Conservation (phyloP, 2,888 invertebrate species). For the Cerastis rubricosa region DNA sequence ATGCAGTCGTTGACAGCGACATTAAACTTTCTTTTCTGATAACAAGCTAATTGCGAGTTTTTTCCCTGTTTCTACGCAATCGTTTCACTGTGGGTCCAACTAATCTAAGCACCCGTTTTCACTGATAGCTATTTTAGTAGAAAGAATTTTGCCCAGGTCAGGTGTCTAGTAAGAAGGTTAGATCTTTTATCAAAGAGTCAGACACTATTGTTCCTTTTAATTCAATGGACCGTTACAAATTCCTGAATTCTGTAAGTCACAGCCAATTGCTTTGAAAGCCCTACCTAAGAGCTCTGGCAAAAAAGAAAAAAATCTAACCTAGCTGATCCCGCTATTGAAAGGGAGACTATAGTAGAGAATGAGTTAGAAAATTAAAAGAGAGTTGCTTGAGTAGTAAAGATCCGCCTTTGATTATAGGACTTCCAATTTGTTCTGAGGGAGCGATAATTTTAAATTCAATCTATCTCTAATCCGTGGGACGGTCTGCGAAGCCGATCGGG, state of each 20-base stretch:
- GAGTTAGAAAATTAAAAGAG: slow-evolving; percentile 31
- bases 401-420: slow-evolving; percentile 37
- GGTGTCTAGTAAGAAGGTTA: slow-evolving; percentile 6
- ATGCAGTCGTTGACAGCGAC: slow-evolving; percentile 67
- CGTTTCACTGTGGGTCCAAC: slow-evolving; percentile 14
- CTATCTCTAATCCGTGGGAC: slow-evolving; percentile 76
- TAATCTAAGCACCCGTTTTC: slow-evolving; percentile 27
- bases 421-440: slow-evolving; percentile 53
- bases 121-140: slow-evolving; percentile 40
- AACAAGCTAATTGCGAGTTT: slow-evolving; percentile 65
- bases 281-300: slow-evolving; percentile 47
- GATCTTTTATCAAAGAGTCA: slow-evolving; percentile 60
- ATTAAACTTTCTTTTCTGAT: slow-evolving; percentile 77
- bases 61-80: slow-evolving; percentile 66
- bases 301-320: slow-evolving; percentile 23
- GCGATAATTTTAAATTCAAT: slow-evolving; percentile 79
- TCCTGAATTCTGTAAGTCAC: slow-evolving; percentile 74
- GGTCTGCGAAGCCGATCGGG: slow-evolving; percentile 75
- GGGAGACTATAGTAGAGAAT: slow-evolving; percentile 2
- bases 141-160: slow-evolving; percentile 4
- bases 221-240: slow-evolving; percentile 75
- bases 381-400: slow-evolving; percentile 18
- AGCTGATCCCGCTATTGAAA: slow-evolving; percentile 27
- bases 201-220: slow-evolving; percentile 74
- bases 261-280: slow-evolving; percentile 74